Percentiles rank a stretch among this genome's conserved stretches.
These are phyloP conservation scores for Fregata magnificens DNA, from an alignment of 2,113 vertebrate genomes.

Conservation along the genomic window DNA sequence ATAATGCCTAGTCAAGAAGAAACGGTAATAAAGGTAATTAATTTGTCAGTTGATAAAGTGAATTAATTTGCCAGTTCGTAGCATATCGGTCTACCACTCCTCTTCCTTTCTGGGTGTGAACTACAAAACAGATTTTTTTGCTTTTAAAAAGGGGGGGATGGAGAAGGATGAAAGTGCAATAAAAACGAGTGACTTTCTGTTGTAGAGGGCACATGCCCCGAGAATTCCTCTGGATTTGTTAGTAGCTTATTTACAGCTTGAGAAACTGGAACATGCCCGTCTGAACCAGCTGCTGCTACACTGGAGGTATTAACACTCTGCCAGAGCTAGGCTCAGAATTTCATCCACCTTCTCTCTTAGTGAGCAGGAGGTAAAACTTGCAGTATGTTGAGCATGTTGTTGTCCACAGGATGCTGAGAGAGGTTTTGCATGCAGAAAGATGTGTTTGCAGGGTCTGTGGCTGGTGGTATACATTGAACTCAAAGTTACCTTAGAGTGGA, in stretches of 20 bases:
- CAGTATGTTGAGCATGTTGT: not conserved
- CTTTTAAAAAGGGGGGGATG: not conserved
- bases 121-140: not conserved
- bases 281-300: not conserved
- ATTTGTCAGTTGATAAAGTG: not conserved
- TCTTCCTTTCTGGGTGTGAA: not conserved
- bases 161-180: not conserved
- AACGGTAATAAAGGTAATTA: not conserved
- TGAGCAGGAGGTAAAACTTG: not conserved
- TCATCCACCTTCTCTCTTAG: not conserved
- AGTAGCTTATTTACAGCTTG: not conserved
- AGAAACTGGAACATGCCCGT: not conserved
- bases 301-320: fast-evolving
- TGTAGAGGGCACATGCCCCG: fast-evolving
- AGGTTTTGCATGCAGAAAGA: not conserved
- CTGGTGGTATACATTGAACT: not conserved
- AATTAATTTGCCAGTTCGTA: not conserved
- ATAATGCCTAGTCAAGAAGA: not conserved
- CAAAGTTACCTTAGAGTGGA: not conserved
- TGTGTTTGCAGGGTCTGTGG: not conserved
- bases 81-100: not conserved
- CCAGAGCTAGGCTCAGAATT: not conserved
- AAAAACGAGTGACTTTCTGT: not conserved
- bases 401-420: not conserved
- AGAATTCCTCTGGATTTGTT: not conserved